Evolutionary conservation across 2,888 invertebrate species (phyloP).

Genomic region (Abscondita cerata): DNA sequence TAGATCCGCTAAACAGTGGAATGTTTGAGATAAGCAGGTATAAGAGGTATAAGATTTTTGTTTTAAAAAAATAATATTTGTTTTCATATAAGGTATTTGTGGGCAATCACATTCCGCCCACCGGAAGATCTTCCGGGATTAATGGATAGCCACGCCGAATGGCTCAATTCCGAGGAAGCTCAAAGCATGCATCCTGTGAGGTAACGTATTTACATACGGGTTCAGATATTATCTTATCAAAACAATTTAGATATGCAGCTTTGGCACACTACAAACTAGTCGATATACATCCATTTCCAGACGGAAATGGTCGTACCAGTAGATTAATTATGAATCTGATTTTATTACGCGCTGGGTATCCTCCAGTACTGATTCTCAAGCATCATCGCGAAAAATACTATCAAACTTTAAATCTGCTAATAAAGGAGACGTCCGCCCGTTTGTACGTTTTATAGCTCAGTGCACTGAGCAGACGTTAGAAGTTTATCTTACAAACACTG

Average conservation of each 20-base stretch:
- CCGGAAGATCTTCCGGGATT: conserved; percentile 81
- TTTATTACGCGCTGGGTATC: conserved; percentile 94
- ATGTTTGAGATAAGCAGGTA: conserved; percentile 81
- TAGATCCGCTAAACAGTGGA: conserved; percentile 92
- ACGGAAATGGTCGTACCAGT: conserved; percentile 96
- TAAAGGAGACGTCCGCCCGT: conserved; percentile 93
- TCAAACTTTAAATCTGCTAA: conserved; percentile 88
- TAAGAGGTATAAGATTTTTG: neutral
- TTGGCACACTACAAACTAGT: conserved; percentile 97
- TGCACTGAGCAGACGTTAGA: conserved; percentile 90
- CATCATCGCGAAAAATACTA: conserved; percentile 86
- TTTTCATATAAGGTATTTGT: conserved; percentile 78
- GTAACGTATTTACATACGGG: conserved; percentile 57
- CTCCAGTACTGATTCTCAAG: conserved; percentile 93
- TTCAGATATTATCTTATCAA: conserved; percentile 17
- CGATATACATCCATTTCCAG: conserved; percentile 95
- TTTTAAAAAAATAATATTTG: neutral
- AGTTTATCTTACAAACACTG: conserved; percentile 84
- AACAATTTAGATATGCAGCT: conserved; percentile 79
- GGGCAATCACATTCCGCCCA: conserved; percentile 91
- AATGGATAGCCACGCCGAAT: conserved; percentile 89
- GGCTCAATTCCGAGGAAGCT: conserved; percentile 91
- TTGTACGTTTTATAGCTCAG: conserved; percentile 94
- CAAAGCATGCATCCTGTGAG: conserved; percentile 86
- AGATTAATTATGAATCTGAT: conserved; percentile 95